These are phyloP conservation scores for Cliona cf. orientalis DNA, from an alignment of 37 sponge, comb jelly and placozoan genomes.

Conservation along the genomic window DNA sequence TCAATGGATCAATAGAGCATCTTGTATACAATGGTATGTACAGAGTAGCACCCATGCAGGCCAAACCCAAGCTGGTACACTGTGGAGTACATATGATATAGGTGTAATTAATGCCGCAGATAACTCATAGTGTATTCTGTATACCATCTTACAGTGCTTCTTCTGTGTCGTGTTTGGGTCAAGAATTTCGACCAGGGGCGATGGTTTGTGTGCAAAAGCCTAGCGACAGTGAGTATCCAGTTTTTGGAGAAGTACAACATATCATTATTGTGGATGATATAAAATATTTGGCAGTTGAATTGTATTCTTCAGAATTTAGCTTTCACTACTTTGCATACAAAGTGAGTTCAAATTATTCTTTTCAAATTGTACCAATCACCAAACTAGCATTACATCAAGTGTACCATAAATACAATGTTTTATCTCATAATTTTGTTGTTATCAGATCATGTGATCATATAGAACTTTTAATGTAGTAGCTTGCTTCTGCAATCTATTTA, in stretches of 20 bases:
- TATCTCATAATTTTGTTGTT: not conserved
- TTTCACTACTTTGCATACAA: not conserved
- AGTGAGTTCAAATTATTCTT: not conserved
- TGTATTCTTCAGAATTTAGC: not conserved
- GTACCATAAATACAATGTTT: not conserved
- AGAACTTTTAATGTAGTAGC: not conserved
- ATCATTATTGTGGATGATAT: not conserved
- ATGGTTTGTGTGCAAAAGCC: not conserved
- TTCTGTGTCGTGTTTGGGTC: not conserved
- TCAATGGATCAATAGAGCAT: too few relatives aligned
- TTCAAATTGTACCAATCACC: not conserved
- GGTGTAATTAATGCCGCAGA: too few relatives aligned
- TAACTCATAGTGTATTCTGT: too few relatives aligned
- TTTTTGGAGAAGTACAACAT: not conserved
- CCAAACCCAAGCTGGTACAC: too few relatives aligned
- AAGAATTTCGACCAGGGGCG: not conserved
- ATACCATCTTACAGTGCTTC: not conserved
- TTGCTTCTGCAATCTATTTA: too few relatives aligned
- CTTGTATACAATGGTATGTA: too few relatives aligned
- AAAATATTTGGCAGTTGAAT: not conserved
- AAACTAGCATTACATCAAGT: not conserved
- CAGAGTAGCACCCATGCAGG: too few relatives aligned
- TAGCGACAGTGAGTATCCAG: not conserved
- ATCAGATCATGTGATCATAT: not conserved
- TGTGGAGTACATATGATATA: too few relatives aligned